A percentile compares a stretch with the other conserved stretches of the same genome.
Conservation (phyloP, 2,797 vertebrate species). For the Pipistrellus pipistrellus region DNA sequence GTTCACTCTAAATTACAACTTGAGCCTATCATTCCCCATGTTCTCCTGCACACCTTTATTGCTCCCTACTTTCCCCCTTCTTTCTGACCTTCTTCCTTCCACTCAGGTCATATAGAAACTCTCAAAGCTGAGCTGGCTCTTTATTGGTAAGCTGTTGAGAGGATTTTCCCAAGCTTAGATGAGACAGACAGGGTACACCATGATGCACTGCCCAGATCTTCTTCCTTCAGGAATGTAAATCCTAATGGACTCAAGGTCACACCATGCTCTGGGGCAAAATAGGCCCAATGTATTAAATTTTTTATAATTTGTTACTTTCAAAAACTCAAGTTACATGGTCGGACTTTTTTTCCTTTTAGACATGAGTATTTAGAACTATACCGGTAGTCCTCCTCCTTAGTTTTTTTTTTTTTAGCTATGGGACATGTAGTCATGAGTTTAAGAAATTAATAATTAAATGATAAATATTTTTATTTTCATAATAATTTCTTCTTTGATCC, state of each 20-base stretch:
- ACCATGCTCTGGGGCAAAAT: neutral
- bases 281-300: neutral
- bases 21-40: neutral
- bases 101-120: neutral
- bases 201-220: neutral
- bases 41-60: neutral
- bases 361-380: neutral
- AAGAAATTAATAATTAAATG: neutral
- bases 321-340: neutral
- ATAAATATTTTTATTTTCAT: neutral
- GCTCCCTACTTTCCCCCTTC: neutral
- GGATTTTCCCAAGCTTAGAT: neutral
- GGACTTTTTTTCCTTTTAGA: neutral
- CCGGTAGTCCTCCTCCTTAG: neutral
- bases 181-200: neutral
- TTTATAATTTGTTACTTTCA: conserved; percentile 36
- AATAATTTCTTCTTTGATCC: neutral
- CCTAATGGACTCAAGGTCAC: neutral
- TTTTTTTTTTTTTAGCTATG: neutral
- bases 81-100: neutral
- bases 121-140: neutral
- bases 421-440: too few species aligned
- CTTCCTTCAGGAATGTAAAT: neutral
- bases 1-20: neutral
- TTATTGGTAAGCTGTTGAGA: neutral